phyloP scores from a whole-genome alignment of 2,888 invertebrate genomes.

The Diadegma fenestrale region DNA sequence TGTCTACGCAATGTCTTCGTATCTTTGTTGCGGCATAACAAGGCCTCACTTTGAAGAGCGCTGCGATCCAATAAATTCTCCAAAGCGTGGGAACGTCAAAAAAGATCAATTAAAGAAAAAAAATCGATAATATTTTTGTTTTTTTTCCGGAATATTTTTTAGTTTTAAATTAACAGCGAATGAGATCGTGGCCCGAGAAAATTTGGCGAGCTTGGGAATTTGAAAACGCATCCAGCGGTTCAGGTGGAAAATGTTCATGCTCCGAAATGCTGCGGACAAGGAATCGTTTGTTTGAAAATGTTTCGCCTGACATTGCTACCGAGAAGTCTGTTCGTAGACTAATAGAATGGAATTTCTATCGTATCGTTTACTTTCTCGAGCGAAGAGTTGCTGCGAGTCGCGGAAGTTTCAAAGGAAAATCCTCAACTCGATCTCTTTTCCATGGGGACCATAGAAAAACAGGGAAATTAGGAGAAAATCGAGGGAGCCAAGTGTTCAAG shows the following conservation, averaged over 20 bases:
- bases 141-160: not conserved
- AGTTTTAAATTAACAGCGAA: not conserved
- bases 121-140: not conserved
- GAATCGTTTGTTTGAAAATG: conserved; percentile 47
- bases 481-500: conserved; percentile 23
- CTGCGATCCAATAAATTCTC: conserved; percentile 25
- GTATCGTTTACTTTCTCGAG: conserved; percentile 60
- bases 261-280: conserved; percentile 39
- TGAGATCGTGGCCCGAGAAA: not conserved
- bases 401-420: conserved; percentile 42
- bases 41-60: conserved; percentile 4
- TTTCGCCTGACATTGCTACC: conserved; percentile 14
- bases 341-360: conserved; percentile 28
- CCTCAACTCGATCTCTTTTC: conserved; percentile 21
- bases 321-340: conserved; percentile 42
- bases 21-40: conserved; percentile 27
- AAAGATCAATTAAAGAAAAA: not conserved
- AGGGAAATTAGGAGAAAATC: conserved; percentile 36
- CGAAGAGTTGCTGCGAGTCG: conserved; percentile 25
- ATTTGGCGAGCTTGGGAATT: not conserved
- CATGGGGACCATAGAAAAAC: conserved; percentile 53
- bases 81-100: not conserved
- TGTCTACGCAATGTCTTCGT: conserved; percentile 46
- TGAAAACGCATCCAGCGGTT: not conserved
- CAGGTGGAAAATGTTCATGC: conserved; percentile 44